phyloP scores from a whole-genome alignment of 1,140 invertebrate genomes.

The Octopus bimaculoides region DNA sequence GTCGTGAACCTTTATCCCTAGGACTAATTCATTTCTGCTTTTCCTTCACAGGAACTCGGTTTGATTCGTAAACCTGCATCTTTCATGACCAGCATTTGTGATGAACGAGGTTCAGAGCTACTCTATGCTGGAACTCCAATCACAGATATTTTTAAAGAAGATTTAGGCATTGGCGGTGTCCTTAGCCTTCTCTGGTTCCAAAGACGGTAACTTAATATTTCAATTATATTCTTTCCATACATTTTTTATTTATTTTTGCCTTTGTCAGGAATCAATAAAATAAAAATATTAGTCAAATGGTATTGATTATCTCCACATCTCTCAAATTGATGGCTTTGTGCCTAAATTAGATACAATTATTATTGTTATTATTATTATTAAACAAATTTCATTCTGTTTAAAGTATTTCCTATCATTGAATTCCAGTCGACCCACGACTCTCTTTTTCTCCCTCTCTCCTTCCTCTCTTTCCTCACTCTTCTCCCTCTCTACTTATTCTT shows the following conservation, averaged over 20 bases:
- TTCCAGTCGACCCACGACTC: too few species aligned
- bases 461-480: background rate
- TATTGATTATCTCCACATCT: too few species aligned
- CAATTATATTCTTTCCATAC: too few species aligned
- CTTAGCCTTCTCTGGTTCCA: slow-evolving; percentile 98
- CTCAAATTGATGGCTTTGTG: too few species aligned
- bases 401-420: too few species aligned
- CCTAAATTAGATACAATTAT: too few species aligned
- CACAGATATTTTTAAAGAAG: slow-evolving; percentile 77
- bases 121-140: slow-evolving; percentile 99
- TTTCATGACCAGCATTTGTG: slow-evolving; percentile 99
- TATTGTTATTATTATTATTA: too few species aligned
- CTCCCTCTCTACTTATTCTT: background rate
- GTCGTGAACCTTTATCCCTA: background rate
- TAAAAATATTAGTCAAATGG: too few species aligned
- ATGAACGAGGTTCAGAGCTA: slow-evolving; percentile 97
- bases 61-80: slow-evolving; percentile 98
- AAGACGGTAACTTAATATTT: slow-evolving; percentile 57
- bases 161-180: slow-evolving; percentile 94
- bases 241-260: too few species aligned
- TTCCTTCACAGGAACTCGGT: slow-evolving; percentile 78
- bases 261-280: too few species aligned
- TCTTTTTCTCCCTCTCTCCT: background rate
- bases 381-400: too few species aligned
- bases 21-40: slow-evolving; percentile 13